A percentile compares a stretch with the other conserved stretches of the same genome.
These are phyloP conservation scores for Forbesichthys papilliferus DNA, from an alignment of 2,113 vertebrate species.

Conservation along the genomic window DNA sequence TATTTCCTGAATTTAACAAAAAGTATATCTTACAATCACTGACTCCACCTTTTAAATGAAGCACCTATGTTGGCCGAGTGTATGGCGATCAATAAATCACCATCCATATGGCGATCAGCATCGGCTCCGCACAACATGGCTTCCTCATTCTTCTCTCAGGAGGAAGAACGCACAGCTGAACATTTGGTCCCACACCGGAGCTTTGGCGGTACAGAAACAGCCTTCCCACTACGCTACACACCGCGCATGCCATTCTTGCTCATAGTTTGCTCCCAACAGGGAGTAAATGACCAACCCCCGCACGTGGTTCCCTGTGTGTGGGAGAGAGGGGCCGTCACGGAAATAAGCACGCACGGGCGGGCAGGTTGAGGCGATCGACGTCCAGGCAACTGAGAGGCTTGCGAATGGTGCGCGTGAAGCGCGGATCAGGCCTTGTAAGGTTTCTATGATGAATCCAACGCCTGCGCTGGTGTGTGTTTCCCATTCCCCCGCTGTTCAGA, in stretches of 20 bases:
- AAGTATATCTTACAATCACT: not conserved
- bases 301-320: slow-evolving; percentile 2
- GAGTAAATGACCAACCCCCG: slow-evolving; percentile 33
- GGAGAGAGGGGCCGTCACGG: slow-evolving; percentile 23
- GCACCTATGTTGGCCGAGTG: not conserved
- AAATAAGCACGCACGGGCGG: slow-evolving; percentile 45
- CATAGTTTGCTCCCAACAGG: slow-evolving; percentile 5
- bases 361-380: slow-evolving; percentile 18
- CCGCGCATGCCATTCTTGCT: slow-evolving; percentile 14
- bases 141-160: not conserved
- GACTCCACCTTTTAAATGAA: slow-evolving; percentile 4
- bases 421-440: slow-evolving; percentile 68
- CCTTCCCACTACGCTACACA: slow-evolving; percentile 11
- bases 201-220: slow-evolving; percentile 1
- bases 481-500: slow-evolving; percentile 36
- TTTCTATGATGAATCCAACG: slow-evolving; percentile 61
- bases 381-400: slow-evolving; percentile 22
- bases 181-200: slow-evolving; percentile 18
- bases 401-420: slow-evolving; percentile 35
- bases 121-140: too few species aligned
- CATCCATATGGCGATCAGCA: not conserved
- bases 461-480: slow-evolving; percentile 10
- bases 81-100: slow-evolving; percentile 9
- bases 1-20: too few species aligned
- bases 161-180: slow-evolving; percentile 2